A percentile compares a stretch with the other conserved stretches of the same genome.
Conservation (phyloP, 2,113 vertebrate species). For the Ctenomys sociabilis region DNA sequence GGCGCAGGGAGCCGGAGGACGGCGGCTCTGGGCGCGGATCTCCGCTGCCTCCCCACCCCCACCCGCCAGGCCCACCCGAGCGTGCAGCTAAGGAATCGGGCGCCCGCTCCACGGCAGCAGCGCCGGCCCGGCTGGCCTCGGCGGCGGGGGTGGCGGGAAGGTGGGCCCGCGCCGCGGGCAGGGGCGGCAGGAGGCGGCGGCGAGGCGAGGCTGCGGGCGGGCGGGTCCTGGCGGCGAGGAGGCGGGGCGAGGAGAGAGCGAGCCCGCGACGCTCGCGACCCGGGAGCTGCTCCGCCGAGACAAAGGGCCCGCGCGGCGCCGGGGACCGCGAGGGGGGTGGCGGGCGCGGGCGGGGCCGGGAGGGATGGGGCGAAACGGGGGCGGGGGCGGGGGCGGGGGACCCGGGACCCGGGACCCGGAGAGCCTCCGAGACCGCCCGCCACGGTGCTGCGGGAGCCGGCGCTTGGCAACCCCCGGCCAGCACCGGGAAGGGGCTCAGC, state of each 20-base stretch:
- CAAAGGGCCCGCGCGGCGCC: constrained; percentile 73
- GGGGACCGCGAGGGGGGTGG: not conserved
- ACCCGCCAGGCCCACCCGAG: constrained; percentile 78
- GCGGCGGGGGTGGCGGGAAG: constrained; percentile 45
- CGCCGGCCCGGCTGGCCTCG: constrained; percentile 83
- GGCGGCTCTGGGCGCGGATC: not conserved
- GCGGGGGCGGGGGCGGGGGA: not conserved
- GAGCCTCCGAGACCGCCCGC: not conserved
- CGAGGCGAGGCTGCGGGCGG: constrained; percentile 67
- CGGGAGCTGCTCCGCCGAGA: constrained; percentile 78
- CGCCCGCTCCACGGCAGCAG: constrained; percentile 79
- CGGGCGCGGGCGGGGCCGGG: not conserved
- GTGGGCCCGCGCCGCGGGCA: constrained; percentile 31
- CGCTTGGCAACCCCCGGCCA: not conserved
- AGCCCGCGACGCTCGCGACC: constrained; percentile 64
- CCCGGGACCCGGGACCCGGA: too few relatives aligned
- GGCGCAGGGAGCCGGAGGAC: too few relatives aligned
- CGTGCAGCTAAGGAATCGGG: constrained; percentile 71
- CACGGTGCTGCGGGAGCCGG: not conserved
- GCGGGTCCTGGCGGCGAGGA: constrained; percentile 58
- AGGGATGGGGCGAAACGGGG: not conserved
- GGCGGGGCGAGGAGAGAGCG: constrained; percentile 67
- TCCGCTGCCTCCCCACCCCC: constrained; percentile 59
- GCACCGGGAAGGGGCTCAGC: not conserved
- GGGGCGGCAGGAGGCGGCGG: constrained; percentile 55